Base-by-base conservation (phyloP, 2,888 invertebrate genomes). In the Metacarcinus magister region DNA sequence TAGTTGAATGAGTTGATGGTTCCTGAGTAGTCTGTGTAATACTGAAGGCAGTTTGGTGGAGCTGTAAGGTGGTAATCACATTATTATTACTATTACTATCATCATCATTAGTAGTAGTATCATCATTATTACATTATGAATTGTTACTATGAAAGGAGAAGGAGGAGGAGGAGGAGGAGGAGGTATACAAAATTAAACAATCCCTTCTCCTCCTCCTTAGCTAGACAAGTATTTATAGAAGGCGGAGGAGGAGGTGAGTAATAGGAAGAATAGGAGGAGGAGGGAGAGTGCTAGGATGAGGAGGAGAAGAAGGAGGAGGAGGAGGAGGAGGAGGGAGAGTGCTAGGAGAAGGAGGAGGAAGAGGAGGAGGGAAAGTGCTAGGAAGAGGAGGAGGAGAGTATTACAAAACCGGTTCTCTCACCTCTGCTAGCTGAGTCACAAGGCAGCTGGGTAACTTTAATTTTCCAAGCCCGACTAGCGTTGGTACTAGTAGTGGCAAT, bases 401-500 rank as follows among this genome's bases (percentile, higher is more conserved):
- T 39, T 39, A 39, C 39, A 39, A 39, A 39, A 39, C 39, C 39
- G 39, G 0, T 39, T 39, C 39, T 39, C 39, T 39, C 75, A 96
- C 95, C 95, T 93, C 91, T 93, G 32, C 92, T 91, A 23, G 94
- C n/a, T 5, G 82, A 96, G 90, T 16, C 28, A 60, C 96, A 96
- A 28, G 93, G 93, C 2, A 96, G 89, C 95, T 96, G 95, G 2
- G 82, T 95, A 28, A 95, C 93, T 32, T 93, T 95, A 60, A 96
- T 96, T 10, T 87, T 89, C 96, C 96, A 96, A 8, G 94, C 60
- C 28, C 96, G 91, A 10, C 39, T 39, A 39, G 67, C 67, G 8
- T 44, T 44, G 8, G 54, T 95, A 54, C 89, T 93, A 7, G 96
- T 95, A 2, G 96, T 96, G 19, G 96, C 96, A n/a, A 96, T 96